Evolutionary conservation across 2,888 invertebrate genomes (phyloP), one percentile per base, ranked within the genome.

Genomic region (Dynastes hyllus): DNA sequence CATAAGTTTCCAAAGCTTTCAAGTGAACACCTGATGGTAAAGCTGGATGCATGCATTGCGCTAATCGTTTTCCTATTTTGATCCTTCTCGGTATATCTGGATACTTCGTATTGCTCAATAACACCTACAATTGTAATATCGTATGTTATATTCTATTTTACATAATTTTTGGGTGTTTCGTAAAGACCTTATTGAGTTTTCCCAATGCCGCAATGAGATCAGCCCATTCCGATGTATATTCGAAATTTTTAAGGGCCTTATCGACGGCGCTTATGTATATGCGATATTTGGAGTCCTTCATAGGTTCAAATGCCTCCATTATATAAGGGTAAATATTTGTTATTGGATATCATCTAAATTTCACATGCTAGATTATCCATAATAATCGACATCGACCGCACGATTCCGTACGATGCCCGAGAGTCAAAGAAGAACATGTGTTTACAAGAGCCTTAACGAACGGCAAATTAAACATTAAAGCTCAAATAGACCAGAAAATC

Each of bases 161-260:
- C 55, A 55, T 22, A 22, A 55, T 11, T 22, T 11, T 53, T 2
- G 53, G 16, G 16, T 13, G n/a, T 3, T 16, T 9, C 22, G 16
- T 55, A 55, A 8, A 16, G 90, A 96, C 97, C 92, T 97, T 97
- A 88, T 96, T 96, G 51, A 97, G 91, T 89, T 97, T 97, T 71
- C 95, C 96, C 50, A 98, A 90, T 4, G 97, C 96, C 77, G 96
- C 94, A 85, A 98, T 97, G 75, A 97, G 91, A 90, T 98, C 97
- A 78, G 97, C 96, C 97, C 97, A 97, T 92, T 97, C 97, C 84
- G 95, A 95, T n/a, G 97, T 96, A 87, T 95, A 95, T 86, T 98
- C 97, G 90, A 97, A 98, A 88, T 94, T 95, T 87, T 95, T 96
- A 81, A 97, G 90, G 16, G 96, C 96, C 88, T 96, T 96, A 87